phyloP scores from a whole-genome alignment of 2,888 invertebrate species.

The Tromatobia lineatoria region DNA sequence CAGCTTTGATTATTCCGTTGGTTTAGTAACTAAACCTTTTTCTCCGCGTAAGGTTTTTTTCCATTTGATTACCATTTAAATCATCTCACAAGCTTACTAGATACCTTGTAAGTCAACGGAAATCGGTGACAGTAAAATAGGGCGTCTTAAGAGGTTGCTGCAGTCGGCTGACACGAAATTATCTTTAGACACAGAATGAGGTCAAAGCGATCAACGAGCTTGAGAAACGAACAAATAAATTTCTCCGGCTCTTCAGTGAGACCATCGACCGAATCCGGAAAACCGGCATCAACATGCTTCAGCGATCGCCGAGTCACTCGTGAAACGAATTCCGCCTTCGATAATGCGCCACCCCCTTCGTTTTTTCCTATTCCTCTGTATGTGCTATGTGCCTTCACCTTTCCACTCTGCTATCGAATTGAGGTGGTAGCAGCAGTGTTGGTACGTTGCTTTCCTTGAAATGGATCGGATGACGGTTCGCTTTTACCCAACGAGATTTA shows the following conservation, averaged over 20 bases:
- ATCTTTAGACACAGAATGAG: not conserved
- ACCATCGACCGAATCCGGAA: constrained; percentile 21
- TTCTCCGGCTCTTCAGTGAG: constrained; percentile 1
- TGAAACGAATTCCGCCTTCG: constrained; percentile 43
- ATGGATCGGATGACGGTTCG: constrained; percentile 52
- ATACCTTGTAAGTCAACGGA: no score
- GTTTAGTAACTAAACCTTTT: no score
- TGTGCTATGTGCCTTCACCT: not conserved
- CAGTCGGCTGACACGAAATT: not conserved
- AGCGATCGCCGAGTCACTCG: constrained; percentile 48
- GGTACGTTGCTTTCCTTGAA: constrained; percentile 19
- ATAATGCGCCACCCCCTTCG: constrained; percentile 26
- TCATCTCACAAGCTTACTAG: no score
- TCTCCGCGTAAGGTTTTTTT: no score
- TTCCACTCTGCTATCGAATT: constrained; percentile 25
- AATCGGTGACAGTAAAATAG: not conserved
- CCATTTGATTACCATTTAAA: no score
- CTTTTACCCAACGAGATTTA: constrained; percentile 47
- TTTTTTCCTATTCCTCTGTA: not conserved
- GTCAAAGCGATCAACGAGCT: constrained; percentile 2
- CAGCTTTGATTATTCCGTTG: no score
- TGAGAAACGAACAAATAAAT: constrained; percentile 32
- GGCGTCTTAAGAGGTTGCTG: not conserved
- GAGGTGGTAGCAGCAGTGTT: not conserved
- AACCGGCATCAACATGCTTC: not conserved